Evolutionary conservation across 2,113 vertebrate genomes (phyloP).

Genomic region (Dermatemys mawii): DNA sequence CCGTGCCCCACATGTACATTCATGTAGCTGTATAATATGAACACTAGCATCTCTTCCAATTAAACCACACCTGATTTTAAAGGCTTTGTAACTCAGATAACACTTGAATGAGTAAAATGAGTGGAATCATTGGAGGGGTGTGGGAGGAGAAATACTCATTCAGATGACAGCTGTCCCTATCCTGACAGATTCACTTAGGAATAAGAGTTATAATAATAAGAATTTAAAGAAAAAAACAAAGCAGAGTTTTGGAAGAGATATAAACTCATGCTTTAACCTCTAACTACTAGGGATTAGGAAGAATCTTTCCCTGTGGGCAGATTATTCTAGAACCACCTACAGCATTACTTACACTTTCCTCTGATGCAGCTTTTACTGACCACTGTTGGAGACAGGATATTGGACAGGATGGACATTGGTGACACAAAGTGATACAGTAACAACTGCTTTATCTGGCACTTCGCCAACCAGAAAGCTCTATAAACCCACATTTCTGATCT

Average conservation of each 20-base stretch:
- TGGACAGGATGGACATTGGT: not conserved
- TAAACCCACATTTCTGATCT: too few relatives aligned
- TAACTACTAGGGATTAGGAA: not conserved
- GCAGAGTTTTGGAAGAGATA: not conserved
- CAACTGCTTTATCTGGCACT: too few relatives aligned
- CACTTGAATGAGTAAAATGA: not conserved
- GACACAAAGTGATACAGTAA: not conserved
- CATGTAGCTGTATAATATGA: not conserved
- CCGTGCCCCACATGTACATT: not conserved
- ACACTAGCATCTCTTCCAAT: not conserved
- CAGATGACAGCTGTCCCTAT: not conserved
- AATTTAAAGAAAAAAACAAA: not conserved
- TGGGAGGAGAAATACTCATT: not conserved
- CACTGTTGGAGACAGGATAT: not conserved
- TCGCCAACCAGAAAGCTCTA: too few relatives aligned
- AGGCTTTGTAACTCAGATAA: not conserved
- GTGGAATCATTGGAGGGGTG: not conserved
- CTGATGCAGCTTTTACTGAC: not conserved
- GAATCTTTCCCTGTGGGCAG: not conserved
- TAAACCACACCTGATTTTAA: not conserved
- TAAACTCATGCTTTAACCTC: not conserved
- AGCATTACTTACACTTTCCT: not conserved
- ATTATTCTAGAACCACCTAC: not conserved
- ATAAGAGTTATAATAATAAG: not conserved
- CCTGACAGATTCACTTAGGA: not conserved